These are phyloP conservation scores for Artibeus lituratus DNA, from an alignment of 2,797 vertebrate genomes.

Conservation along the genomic window DNA sequence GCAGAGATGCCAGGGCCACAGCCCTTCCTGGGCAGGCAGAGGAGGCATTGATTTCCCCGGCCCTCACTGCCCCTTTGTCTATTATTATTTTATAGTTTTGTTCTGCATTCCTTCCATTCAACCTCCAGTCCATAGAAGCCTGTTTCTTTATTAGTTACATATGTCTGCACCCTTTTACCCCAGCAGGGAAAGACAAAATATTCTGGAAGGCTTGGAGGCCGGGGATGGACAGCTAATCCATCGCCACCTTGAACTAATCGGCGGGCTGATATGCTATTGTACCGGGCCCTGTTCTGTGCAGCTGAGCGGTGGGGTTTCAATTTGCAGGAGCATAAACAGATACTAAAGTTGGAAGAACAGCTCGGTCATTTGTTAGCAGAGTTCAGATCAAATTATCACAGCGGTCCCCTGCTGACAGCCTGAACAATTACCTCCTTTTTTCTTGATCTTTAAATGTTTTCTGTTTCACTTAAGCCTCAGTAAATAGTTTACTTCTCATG, in stretches of 20 bases:
- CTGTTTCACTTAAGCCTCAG: constrained; percentile 83
- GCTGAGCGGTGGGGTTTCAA: constrained; percentile 98
- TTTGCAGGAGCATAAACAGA: constrained; percentile 99
- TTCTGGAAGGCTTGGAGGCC: constrained; percentile 88
- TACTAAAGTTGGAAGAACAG: constrained; percentile 98
- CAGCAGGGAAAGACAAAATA: constrained; percentile 98
- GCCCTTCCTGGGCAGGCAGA: constrained; percentile 84
- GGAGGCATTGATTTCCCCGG: constrained; percentile 87
- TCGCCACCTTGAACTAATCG: constrained; percentile 99
- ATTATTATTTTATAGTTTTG: constrained; percentile 99
- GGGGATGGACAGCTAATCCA: constrained; percentile 91
- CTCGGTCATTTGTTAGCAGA: constrained; percentile 97
- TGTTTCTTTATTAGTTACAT: constrained; percentile 99
- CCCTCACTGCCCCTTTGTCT: constrained; percentile 88
- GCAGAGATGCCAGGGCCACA: constrained; percentile 80
- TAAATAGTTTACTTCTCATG: constrained; percentile 81
- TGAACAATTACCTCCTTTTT: constrained; percentile 90
- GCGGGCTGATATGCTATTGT: constrained; percentile 89
- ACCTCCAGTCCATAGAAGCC: constrained; percentile 92
- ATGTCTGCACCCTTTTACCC: constrained; percentile 96
- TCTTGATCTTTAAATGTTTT: constrained; percentile 86
- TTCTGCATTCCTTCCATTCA: constrained; percentile 99
- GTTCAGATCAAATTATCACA: constrained; percentile 99
- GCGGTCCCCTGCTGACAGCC: constrained; percentile 91
- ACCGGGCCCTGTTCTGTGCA: constrained; percentile 83